A percentile compares a stretch with the other conserved stretches of the same genome.
Evolutionary conservation across 2,797 vertebrate genomes (phyloP).

Genomic region (Phoeniculus purpureus): DNA sequence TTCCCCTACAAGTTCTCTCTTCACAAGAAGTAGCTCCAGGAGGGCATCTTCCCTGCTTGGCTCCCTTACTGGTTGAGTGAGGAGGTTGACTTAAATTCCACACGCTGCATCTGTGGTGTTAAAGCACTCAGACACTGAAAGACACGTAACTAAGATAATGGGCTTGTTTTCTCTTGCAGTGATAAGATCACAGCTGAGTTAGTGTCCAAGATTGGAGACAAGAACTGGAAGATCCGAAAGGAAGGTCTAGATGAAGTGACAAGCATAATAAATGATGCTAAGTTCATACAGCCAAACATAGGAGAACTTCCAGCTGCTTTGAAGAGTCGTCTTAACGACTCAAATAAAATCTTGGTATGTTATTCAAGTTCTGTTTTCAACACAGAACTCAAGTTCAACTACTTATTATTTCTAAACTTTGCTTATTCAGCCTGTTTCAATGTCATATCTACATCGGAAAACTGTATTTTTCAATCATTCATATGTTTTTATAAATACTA

Average conservation of each 20-base stretch:
- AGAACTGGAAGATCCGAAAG: slow-evolving; percentile 98
- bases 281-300: slow-evolving; percentile 91
- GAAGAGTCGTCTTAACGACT: slow-evolving; percentile 92
- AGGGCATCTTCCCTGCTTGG: no score
- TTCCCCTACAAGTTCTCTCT: no score
- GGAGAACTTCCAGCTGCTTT: slow-evolving; percentile 91
- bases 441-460: background rate
- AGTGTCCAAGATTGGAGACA: slow-evolving; percentile 92
- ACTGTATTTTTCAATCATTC: background rate
- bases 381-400: background rate
- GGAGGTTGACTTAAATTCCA: no score
- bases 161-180: slow-evolving; percentile 68
- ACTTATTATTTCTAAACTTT: background rate
- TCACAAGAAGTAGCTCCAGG: no score
- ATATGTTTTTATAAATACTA: background rate
- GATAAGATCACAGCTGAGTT: slow-evolving; percentile 93
- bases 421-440: background rate
- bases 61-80: no score
- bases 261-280: slow-evolving; percentile 93
- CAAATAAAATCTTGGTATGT: slow-evolving; percentile 96
- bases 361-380: background rate
- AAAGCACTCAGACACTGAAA: background rate
- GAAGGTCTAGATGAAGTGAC: slow-evolving; percentile 94
- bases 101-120: background rate
- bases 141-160: background rate